These are phyloP conservation scores for Nibea albiflora DNA, from an alignment of 2,113 vertebrate species.

Conservation along the genomic window DNA sequence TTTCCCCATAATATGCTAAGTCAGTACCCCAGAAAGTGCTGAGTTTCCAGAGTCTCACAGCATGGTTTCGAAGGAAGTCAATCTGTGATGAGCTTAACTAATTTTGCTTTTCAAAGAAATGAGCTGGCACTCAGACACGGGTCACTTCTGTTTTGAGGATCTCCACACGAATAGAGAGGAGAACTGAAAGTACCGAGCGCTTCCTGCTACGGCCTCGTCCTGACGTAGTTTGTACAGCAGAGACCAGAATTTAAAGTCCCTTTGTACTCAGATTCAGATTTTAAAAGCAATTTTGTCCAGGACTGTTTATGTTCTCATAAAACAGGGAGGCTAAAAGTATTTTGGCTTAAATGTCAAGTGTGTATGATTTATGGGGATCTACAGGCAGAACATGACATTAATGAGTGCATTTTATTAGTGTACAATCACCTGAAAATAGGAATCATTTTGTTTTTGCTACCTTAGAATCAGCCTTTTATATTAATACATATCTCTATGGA, in stretches of 20 bases:
- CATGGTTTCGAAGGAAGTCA: conserved; percentile 34
- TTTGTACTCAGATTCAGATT: neutral
- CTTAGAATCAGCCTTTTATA: too few species aligned
- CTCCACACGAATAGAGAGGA: conserved; percentile 4
- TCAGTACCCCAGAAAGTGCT: conserved; percentile 53
- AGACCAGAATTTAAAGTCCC: neutral
- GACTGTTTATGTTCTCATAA: neutral
- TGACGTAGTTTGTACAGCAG: neutral
- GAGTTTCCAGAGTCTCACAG: conserved; percentile 30
- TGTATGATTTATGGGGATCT: too few species aligned
- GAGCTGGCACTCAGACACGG: conserved; percentile 28
- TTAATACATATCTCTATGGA: too few species aligned
- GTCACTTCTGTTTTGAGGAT: conserved; percentile 41
- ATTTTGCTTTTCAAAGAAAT: conserved; percentile 33
- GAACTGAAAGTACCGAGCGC: conserved; percentile 17
- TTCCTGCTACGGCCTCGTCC: neutral
- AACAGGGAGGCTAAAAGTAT: too few species aligned
- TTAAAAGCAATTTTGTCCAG: conserved; percentile 5
- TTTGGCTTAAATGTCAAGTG: neutral
- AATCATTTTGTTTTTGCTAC: too few species aligned
- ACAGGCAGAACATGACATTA: too few species aligned
- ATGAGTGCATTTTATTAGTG: too few species aligned
- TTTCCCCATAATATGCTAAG: conserved; percentile 31
- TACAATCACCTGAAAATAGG: too few species aligned
- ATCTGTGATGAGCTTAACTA: conserved; percentile 21